phyloP scores from a whole-genome alignment of 1,140 invertebrate species.

The Cyphomyrmex costatus region DNA sequence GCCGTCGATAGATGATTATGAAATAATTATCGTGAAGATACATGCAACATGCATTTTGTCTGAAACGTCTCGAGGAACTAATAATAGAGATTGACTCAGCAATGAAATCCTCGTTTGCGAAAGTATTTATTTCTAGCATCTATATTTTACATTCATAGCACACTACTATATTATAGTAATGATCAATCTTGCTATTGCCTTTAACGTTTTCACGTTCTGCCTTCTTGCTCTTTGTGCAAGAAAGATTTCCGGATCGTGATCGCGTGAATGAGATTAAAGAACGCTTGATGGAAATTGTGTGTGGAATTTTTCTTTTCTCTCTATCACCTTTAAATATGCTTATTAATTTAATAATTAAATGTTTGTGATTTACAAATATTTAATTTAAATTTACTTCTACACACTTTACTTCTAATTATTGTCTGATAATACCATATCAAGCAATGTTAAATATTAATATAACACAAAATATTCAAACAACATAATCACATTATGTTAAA shows the following conservation, averaged over 20 bases:
- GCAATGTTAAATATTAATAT: too few species aligned
- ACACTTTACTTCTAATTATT: too few species aligned
- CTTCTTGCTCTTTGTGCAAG: conserved; percentile 11
- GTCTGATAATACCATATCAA: too few species aligned
- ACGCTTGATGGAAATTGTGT: not conserved
- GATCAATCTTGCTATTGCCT: conserved; percentile 17
- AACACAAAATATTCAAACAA: too few species aligned
- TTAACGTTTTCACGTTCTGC: not conserved
- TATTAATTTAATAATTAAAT: not conserved
- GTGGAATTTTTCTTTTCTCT: not conserved
- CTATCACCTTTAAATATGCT: not conserved
- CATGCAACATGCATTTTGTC: not conserved
- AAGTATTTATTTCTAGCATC: conserved; percentile 11
- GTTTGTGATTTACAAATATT: not conserved
- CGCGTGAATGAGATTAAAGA: not conserved
- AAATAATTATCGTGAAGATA: conserved; percentile 6
- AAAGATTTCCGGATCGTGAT: not conserved
- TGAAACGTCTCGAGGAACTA: not conserved
- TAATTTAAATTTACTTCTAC: too few species aligned
- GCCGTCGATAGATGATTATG: not conserved
- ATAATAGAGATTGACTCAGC: not conserved
- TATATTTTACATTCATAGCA: not conserved
- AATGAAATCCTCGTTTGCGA: conserved; percentile 13
- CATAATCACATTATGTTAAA: too few species aligned
- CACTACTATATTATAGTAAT: conserved; percentile 27